Conservation (phyloP, 2,888 invertebrate species). For the Pristionchus arcanus region DNA sequence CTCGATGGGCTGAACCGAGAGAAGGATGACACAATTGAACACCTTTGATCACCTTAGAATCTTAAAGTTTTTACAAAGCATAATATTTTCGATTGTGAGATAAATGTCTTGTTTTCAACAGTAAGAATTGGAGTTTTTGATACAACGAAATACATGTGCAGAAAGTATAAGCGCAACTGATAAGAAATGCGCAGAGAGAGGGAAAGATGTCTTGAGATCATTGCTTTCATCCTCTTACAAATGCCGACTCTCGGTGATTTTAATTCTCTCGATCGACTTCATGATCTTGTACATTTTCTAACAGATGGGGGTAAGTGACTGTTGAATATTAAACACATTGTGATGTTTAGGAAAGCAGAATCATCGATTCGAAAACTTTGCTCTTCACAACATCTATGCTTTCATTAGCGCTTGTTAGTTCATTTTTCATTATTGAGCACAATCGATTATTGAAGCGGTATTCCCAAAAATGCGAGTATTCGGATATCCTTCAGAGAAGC, state of each 20-base stretch:
- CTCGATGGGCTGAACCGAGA: not conserved
- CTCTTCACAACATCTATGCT: not conserved
- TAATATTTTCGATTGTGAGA: too few species aligned
- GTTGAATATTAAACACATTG: not conserved
- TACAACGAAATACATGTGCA: too few species aligned
- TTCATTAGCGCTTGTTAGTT: not conserved
- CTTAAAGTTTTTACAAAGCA: too few species aligned
- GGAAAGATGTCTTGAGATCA: not conserved
- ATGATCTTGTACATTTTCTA: not conserved
- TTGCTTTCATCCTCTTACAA: not conserved
- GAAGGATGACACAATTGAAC: too few species aligned
- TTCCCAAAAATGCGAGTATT: not conserved
- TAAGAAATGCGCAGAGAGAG: not conserved
- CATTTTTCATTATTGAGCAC: not conserved
- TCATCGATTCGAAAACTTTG: not conserved
- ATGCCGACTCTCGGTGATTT: not conserved
- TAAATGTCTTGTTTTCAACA: too few species aligned
- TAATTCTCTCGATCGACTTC: not conserved
- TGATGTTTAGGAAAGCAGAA: not conserved
- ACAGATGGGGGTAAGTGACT: constrained; percentile 17
- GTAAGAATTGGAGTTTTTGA: too few species aligned
- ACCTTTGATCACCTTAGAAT: too few species aligned
- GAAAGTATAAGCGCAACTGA: not conserved
- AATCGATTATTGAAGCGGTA: not conserved
- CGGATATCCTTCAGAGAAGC: not conserved